Conservation (phyloP, 2,888 invertebrate species). For the Trissolcus brochymenae region DNA sequence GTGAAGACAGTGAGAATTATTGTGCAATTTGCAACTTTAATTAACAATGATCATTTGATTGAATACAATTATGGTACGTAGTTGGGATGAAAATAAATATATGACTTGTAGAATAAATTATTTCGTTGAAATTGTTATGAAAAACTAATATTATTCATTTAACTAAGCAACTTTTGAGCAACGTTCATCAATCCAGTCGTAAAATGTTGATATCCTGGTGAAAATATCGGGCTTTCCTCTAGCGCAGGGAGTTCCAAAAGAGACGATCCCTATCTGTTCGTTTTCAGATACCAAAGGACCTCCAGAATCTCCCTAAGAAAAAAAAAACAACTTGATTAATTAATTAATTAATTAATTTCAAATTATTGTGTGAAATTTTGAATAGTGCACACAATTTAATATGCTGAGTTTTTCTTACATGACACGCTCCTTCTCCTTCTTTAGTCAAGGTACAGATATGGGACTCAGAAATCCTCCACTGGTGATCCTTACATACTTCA, state of each 20-base stretch:
- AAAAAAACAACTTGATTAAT: too few species aligned
- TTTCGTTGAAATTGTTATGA: too few species aligned
- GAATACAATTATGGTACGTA: too few species aligned
- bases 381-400: too few species aligned
- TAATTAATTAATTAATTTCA: not conserved
- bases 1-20: too few species aligned
- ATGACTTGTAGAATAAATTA: too few species aligned
- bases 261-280: constrained; percentile 65
- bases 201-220: constrained; percentile 46
- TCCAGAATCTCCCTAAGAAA: constrained; percentile 55
- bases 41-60: too few species aligned
- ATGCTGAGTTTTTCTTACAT: constrained; percentile 62
- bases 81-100: too few species aligned
- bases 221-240: constrained; percentile 49
- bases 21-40: too few species aligned
- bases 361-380: not conserved
- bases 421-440: constrained; percentile 69
- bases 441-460: constrained; percentile 70
- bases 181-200: constrained; percentile 40
- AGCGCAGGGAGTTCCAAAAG: constrained; percentile 58
- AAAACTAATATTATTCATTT: too few species aligned
- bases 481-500: constrained; percentile 48
- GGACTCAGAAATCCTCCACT: constrained; percentile 48
- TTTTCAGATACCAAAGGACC: constrained; percentile 62
- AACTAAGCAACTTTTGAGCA: constrained; percentile 31